Percentiles rank a stretch among this genome's conserved stretches.
Conservation (phyloP, 2,888 invertebrate genomes). For the Podotricha telesiphe region DNA sequence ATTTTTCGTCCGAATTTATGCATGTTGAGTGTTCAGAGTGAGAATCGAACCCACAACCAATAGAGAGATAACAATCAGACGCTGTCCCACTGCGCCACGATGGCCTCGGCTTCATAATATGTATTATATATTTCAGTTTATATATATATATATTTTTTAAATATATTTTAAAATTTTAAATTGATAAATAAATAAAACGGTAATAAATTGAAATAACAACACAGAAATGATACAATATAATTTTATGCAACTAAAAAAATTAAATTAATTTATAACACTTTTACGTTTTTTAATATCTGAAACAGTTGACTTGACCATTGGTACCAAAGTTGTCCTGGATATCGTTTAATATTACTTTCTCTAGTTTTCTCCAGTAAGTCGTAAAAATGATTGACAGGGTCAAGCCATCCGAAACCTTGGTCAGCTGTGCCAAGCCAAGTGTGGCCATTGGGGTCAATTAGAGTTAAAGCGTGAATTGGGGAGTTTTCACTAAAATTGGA, state of each 20-base stretch:
- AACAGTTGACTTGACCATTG: constrained; percentile 15
- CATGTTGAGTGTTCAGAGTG: too few species aligned
- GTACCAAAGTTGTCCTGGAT: constrained; percentile 1
- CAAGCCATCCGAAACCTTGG: constrained; percentile 67
- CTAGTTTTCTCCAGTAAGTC: constrained; percentile 60
- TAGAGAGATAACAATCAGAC: too few species aligned
- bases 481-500: constrained; percentile 80
- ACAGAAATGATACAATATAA: neutral
- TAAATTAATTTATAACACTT: neutral
- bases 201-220: neutral
- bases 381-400: constrained; percentile 73
- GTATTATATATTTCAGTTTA: too few species aligned
- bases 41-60: too few species aligned
- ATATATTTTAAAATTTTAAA: too few species aligned
- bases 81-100: too few species aligned
- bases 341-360: constrained; percentile 43
- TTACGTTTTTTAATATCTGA: constrained; percentile 29
- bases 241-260: neutral
- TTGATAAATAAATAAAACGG: too few species aligned
- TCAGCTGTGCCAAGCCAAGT: constrained; percentile 79
- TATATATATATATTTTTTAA: too few species aligned
- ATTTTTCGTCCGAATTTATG: too few species aligned
- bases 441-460: constrained; percentile 80
- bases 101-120: too few species aligned
- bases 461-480: constrained; percentile 68